Evolutionary conservation across 2,113 vertebrate genomes (phyloP), one percentile per base, ranked within the genome.

Genomic region (Myrmophylax atrothorax): DNA sequence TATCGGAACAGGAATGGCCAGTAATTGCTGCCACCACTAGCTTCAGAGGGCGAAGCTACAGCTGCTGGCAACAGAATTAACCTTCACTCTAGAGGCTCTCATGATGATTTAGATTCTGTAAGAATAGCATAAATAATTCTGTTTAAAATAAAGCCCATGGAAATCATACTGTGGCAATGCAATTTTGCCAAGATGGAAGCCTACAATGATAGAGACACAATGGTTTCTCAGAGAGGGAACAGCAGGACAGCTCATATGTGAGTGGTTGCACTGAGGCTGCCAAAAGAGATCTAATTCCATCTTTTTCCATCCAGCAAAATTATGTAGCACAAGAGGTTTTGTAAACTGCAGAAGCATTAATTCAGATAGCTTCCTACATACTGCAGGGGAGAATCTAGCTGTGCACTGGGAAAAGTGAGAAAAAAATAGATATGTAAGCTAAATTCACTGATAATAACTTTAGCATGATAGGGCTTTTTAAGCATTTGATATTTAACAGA

Each of bases 101-200:
- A 70, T 35, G 37, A 78, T 84, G 58, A 93, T 96, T 93, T 95
- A 92, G 76, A 82, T 93, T 95, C 95, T 90, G 77, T 80, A 85
- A 89, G 91, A 95, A 91, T 66, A 84, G 73, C 70, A 90, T 94
- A 95, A 97, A 97, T 95, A 95, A 95, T 95, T 95, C 91, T 75
- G 19, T 92, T 92, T 92, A 94, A 96, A 96, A 94, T 89, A 93
- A 95, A 95, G 63, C 85, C 69, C 77, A 60, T 86, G n/a, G 89
- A 93, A 94, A 94, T 66, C 85, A 87, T 56, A 82, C 69, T 90
- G 90, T 81, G 72, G 74, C 50, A 92, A 63, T 73, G 75, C 20
- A 93, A 42, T 75, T 96, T 85, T 92, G 95, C 90, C 90, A 96
- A 91, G 81, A 91, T 79, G 79, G 74, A 95, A 82, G 77, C 89